Evolutionary conservation across 2,888 invertebrate genomes (phyloP).

Genomic region (Gari tellinella): DNA sequence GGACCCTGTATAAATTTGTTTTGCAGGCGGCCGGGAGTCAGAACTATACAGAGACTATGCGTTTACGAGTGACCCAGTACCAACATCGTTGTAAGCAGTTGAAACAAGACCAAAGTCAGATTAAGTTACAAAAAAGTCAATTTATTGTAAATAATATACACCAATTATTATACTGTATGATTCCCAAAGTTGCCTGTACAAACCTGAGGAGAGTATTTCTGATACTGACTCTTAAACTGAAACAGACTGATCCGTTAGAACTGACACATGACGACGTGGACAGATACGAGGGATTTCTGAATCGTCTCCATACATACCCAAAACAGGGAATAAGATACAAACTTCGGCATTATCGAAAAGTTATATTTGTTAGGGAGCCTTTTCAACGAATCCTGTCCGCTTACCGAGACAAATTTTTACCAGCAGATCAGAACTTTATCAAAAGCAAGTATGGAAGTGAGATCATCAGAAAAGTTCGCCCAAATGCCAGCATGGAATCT

Average conservation of each 20-base stretch:
- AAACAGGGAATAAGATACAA: slow-evolving; percentile 88
- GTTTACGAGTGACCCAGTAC: too few relatives aligned
- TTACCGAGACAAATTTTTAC: slow-evolving; percentile 92
- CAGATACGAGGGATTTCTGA: slow-evolving; percentile 65
- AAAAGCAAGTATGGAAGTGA: slow-evolving; percentile 88
- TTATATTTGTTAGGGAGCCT: slow-evolving; percentile 95
- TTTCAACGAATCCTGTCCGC: slow-evolving; percentile 95
- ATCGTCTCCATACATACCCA: slow-evolving; percentile 63
- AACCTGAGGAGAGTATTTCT: slow-evolving; percentile 97
- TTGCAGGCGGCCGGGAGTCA: too few relatives aligned
- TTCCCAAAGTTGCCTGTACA: slow-evolving; percentile 96
- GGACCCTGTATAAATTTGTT: too few relatives aligned
- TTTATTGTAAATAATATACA: slow-evolving; percentile 90
- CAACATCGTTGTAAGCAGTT: too few relatives aligned
- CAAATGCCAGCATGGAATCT: slow-evolving; percentile 87
- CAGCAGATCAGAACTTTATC: slow-evolving; percentile 85
- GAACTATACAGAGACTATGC: too few relatives aligned
- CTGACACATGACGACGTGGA: slow-evolving; percentile 67
- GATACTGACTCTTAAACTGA: slow-evolving; percentile 88
- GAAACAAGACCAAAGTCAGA: too few relatives aligned
- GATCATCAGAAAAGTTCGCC: slow-evolving; percentile 91
- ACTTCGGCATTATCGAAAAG: slow-evolving; percentile 91
- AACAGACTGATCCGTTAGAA: slow-evolving; percentile 68
- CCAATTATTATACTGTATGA: slow-evolving; percentile 95
- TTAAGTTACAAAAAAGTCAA: too few relatives aligned